A percentile compares a stretch with the other conserved stretches of the same genome.
Conservation (phyloP, 2,113 vertebrate genomes). For the Gymnogyps californianus region DNA sequence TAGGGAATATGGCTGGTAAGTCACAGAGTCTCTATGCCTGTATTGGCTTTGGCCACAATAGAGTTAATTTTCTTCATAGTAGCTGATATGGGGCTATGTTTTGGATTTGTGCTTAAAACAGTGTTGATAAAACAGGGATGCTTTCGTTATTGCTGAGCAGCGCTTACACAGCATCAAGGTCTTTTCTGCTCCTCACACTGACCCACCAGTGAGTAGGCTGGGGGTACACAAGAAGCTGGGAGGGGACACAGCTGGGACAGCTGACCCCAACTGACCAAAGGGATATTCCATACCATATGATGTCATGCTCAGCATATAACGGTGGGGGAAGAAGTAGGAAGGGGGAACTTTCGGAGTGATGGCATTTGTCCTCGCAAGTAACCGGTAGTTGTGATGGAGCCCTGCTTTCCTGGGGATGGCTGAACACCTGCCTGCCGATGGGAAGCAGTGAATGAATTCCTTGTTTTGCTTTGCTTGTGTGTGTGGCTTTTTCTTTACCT, state of each 20-base stretch:
- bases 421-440: not conserved
- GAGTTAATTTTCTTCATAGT: not conserved
- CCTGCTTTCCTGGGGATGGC: not conserved
- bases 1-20: not conserved
- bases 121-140: not conserved
- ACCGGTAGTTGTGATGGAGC: accelerated
- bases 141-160: not conserved
- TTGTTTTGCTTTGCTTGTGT: not conserved
- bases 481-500: not conserved
- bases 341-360: accelerated
- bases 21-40: not conserved
- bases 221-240: not conserved
- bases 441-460: not conserved
- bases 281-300: not conserved
- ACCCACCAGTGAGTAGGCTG: not conserved
- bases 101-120: not conserved
- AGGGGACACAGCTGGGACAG: not conserved
- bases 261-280: not conserved
- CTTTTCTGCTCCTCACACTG: not conserved
- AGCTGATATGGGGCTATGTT: not conserved
- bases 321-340: not conserved
- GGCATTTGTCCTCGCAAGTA: not conserved
- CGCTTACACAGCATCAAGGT: accelerated
- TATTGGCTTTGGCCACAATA: not conserved
- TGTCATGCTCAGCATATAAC: not conserved